Conservation (phyloP, 2,113 vertebrate genomes). For the Eolophus roseicapilla region DNA sequence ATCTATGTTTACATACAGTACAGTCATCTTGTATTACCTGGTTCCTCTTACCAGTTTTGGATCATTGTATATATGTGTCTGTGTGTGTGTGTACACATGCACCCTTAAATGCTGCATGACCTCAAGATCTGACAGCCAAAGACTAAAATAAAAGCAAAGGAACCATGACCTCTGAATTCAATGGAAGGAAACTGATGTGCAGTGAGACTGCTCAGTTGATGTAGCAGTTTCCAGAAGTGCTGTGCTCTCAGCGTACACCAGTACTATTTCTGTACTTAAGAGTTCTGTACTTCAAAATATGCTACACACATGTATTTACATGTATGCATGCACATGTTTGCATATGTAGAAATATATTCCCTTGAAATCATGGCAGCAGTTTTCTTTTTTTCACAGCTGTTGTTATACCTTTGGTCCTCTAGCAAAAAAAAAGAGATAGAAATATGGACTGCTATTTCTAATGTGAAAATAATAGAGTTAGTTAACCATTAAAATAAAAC, state of each 20-base stretch:
- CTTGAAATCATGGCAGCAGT: not conserved
- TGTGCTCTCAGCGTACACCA: not conserved
- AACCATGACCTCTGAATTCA: not conserved
- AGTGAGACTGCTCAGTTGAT: not conserved
- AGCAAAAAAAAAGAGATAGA: not conserved
- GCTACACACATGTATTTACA: not conserved
- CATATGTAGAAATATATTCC: not conserved
- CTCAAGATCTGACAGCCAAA: not conserved
- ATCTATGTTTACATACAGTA: not conserved
- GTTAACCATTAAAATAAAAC: not conserved
- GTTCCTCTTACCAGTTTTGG: not conserved
- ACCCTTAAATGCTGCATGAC: not conserved
- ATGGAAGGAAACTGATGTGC: not conserved
- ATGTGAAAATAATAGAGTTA: not conserved
- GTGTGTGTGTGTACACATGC: rapidly evolving
- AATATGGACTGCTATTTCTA: not conserved
- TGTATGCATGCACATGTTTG: not conserved
- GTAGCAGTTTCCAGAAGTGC: not conserved
- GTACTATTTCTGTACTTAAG: not conserved
- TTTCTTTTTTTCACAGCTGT: not conserved
- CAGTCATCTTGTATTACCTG: not conserved
- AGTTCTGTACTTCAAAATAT: not conserved
- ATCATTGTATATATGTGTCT: too few species aligned
- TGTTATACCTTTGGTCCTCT: not conserved
- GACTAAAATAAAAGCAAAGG: not conserved